Evolutionary conservation across 2,888 invertebrate species (phyloP).

Genomic region (Chloroclystis v-ata): DNA sequence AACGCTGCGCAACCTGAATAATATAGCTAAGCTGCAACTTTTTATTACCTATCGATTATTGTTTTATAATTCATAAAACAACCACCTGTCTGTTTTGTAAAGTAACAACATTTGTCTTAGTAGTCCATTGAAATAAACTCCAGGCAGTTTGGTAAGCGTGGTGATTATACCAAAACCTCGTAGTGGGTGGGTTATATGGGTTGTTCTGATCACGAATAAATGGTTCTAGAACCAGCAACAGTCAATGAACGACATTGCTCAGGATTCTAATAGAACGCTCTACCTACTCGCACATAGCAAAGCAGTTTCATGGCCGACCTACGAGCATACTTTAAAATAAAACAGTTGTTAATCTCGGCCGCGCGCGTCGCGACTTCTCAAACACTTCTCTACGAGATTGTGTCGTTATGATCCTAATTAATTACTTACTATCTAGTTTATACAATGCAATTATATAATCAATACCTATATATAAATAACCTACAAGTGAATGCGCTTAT

Average conservation of each 20-base stretch:
- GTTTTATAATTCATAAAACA: no score
- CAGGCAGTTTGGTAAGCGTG: no score
- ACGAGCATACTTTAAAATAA: conserved; percentile 68
- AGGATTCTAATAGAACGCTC: conserved; percentile 42
- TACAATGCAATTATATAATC: conserved; percentile 5
- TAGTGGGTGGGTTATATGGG: no score
- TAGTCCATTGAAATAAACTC: no score
- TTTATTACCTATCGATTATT: no score
- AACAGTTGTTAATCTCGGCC: conserved; percentile 68
- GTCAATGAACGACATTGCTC: conserved; percentile 63
- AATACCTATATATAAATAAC: no score
- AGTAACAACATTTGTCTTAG: no score
- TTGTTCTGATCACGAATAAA: not conserved
- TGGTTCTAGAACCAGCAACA: conserved; percentile 26
- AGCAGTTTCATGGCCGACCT: conserved; percentile 67
- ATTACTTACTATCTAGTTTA: not conserved
- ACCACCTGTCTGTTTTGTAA: no score
- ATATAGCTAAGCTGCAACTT: no score
- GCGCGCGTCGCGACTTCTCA: conserved; percentile 47
- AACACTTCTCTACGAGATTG: conserved; percentile 33
- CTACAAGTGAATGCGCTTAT: no score
- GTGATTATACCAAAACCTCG: no score
- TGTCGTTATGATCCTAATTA: conserved; percentile 46
- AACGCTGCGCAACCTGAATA: no score
- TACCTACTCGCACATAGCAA: conserved; percentile 20